Conservation (phyloP, 2,888 invertebrate genomes). For the Chymomyza amoena region DNA sequence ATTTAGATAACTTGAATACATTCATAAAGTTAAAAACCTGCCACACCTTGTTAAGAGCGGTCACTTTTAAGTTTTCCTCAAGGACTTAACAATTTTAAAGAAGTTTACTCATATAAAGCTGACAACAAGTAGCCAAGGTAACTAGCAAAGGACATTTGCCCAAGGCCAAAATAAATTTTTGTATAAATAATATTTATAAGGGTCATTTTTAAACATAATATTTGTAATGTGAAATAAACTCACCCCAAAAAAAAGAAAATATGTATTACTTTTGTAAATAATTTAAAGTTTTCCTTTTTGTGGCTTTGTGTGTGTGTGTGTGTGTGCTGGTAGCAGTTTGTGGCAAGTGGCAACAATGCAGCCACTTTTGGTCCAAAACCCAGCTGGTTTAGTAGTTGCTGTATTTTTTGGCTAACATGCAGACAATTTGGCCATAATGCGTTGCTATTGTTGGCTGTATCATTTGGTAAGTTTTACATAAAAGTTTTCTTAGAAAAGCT, state of each 20-base stretch:
- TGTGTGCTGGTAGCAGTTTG: neutral
- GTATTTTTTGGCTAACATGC: slow-evolving; percentile 34
- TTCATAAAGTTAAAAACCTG: no score
- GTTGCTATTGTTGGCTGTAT: slow-evolving; percentile 29
- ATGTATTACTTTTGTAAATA: slow-evolving; percentile 52
- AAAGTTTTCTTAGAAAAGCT: slow-evolving; percentile 45
- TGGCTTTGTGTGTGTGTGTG: neutral
- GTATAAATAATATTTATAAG: slow-evolving; percentile 8
- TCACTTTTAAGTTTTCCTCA: slow-evolving; percentile 13
- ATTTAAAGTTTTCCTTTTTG: slow-evolving; percentile 56
- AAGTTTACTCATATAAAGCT: neutral
- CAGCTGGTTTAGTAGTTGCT: neutral
- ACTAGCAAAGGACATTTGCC: slow-evolving; percentile 10
- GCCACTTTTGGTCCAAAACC: neutral
- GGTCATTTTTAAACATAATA: slow-evolving; percentile 19
- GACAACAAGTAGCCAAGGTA: neutral
- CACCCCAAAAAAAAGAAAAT: neutral
- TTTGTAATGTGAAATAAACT: neutral
- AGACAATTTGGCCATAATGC: slow-evolving; percentile 54
- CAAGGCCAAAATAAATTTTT: slow-evolving; percentile 21
- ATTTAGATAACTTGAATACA: no score
- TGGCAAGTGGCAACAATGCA: neutral
- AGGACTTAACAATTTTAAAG: slow-evolving; percentile 23
- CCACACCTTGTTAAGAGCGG: slow-evolving; percentile 53
- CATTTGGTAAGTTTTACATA: slow-evolving; percentile 55